phyloP scores from a whole-genome alignment of 1,140 invertebrate genomes.

The Habropoda laboriosa region DNA sequence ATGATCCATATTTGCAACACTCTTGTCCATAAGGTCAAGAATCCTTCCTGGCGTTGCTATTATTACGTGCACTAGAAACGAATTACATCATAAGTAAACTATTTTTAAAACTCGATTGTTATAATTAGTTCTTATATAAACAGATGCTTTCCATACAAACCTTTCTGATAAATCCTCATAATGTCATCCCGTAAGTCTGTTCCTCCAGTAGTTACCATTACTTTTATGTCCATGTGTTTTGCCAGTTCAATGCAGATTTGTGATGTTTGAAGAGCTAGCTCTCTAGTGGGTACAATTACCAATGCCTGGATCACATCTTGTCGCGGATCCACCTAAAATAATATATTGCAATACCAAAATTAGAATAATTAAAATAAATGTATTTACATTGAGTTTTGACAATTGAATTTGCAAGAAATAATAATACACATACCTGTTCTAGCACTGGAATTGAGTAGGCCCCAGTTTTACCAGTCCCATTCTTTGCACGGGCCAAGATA shows the following conservation, averaged over 20 bases:
- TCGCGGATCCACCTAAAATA: slow-evolving; percentile 90
- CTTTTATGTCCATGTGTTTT: slow-evolving; percentile 96
- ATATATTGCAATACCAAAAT: neutral
- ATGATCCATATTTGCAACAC: slow-evolving; percentile 97
- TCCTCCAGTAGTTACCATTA: slow-evolving; percentile 99
- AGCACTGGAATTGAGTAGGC: slow-evolving; percentile 99
- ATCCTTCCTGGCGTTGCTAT: slow-evolving; percentile 99
- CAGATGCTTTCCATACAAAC: slow-evolving; percentile 76
- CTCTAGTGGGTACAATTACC: slow-evolving; percentile 99
- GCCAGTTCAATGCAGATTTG: slow-evolving; percentile 99
- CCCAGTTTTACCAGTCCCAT: slow-evolving; percentile 99
- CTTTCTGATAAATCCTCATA: slow-evolving; percentile 99
- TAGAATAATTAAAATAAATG: neutral
- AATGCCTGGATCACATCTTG: slow-evolving; percentile 97
- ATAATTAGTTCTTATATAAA: slow-evolving; percentile 7
- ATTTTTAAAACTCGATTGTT: slow-evolving; percentile 5
- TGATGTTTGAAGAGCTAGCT: slow-evolving; percentile 99
- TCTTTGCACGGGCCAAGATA: slow-evolving; percentile 98
- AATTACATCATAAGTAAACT: slow-evolving; percentile 40
- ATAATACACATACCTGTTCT: slow-evolving; percentile 85
- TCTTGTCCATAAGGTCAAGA: slow-evolving; percentile 99
- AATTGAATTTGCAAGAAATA: neutral
- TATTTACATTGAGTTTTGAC: slow-evolving; percentile 1
- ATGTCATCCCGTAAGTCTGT: slow-evolving; percentile 99
- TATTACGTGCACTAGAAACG: slow-evolving; percentile 95